Percentiles rank a stretch among this genome's conserved stretches.
Evolutionary conservation across 2,888 invertebrate genomes (phyloP).

Genomic region (Vanessa cardui): DNA sequence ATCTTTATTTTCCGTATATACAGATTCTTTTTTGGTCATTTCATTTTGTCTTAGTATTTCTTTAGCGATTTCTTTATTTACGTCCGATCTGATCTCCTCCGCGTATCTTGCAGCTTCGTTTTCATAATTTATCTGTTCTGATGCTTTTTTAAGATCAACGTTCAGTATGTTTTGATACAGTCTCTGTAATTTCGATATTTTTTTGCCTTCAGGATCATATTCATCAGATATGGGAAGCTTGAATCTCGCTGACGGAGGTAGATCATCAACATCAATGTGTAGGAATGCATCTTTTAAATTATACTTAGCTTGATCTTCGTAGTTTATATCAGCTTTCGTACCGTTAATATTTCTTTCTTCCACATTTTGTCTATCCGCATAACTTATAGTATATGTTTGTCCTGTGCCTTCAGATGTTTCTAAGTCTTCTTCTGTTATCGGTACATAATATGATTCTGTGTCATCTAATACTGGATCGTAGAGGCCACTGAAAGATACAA

Average conservation of each 20-base stretch:
- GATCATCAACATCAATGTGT: slow-evolving; percentile 45
- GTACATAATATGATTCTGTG: slow-evolving; percentile 64
- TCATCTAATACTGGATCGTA: slow-evolving; percentile 75
- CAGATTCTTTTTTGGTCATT: slow-evolving; percentile 28
- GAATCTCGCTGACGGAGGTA: slow-evolving; percentile 54
- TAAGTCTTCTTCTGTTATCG: slow-evolving; percentile 57
- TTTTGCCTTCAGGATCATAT: slow-evolving; percentile 63
- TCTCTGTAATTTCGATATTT: slow-evolving; percentile 36
- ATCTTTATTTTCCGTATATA: slow-evolving; percentile 49
- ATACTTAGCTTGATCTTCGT: slow-evolving; percentile 65
- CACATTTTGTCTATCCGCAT: background rate
- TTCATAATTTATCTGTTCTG: background rate
- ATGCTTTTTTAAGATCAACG: slow-evolving; percentile 32
- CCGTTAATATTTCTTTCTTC: background rate
- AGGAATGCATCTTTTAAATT: slow-evolving; percentile 63
- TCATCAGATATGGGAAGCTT: slow-evolving; percentile 69
- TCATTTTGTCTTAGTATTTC: slow-evolving; percentile 12
- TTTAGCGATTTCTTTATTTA: slow-evolving; percentile 4
- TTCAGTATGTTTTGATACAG: slow-evolving; percentile 23
- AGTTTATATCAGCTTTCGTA: slow-evolving; percentile 29
- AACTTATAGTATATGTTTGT: background rate
- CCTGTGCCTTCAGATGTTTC: slow-evolving; percentile 51
- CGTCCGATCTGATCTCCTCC: slow-evolving; percentile 6
- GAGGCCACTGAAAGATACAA: slow-evolving; percentile 64
- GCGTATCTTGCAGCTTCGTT: slow-evolving; percentile 6